Evolutionary conservation across 2,113 vertebrate species (phyloP), one percentile per base, ranked within the genome.

Genomic region (Laterallus jamaicensis): DNA sequence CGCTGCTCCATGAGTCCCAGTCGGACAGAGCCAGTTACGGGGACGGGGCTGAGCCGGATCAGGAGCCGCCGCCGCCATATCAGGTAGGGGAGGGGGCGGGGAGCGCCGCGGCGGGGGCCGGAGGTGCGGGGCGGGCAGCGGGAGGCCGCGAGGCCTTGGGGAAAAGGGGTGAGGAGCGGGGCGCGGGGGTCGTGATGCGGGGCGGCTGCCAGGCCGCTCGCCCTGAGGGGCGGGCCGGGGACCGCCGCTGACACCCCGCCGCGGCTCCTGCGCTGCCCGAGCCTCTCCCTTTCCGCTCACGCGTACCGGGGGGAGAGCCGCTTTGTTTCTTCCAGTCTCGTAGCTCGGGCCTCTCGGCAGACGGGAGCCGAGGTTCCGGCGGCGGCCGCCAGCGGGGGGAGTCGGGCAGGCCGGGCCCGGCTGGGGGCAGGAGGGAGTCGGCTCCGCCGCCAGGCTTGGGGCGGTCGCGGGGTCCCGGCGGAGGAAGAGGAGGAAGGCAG

Each of bases 41-140:
- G 90, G 99, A 99, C 88, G 99, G 98, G 55, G 97, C 98, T 32
- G 99, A 99, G 95, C 98, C 98, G 44, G 99, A 99, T 94, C 99
- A 98, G 97, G 99, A 99, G 97, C 99, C 99, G 69, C 99, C 99
- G 98, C 99, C 99, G 97, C 99, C 99, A 91, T 99, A 99, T 97
- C 98, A 99, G 99, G 99, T 99, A 98, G 15, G 49, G 68, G 40
- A 44, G 59, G 59, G 70, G 58, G 92, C 75, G 89, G 91, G 66
- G 71, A 73, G 50, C 20, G 39, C 58, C 22, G 29, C 32, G 29
- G 40, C 16, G 19, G 35, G 16, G 54, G 55, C 32, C 16, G 18
- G 56, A 26, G 32, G 44, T 68, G n/a, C 42, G 66, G 64, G 40
- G 40, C 63, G 32, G 42, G 55, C 22, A 7, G 59, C 39, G 29